Conservation (phyloP, 2,888 invertebrate genomes). For the Agrypnus murinus region DNA sequence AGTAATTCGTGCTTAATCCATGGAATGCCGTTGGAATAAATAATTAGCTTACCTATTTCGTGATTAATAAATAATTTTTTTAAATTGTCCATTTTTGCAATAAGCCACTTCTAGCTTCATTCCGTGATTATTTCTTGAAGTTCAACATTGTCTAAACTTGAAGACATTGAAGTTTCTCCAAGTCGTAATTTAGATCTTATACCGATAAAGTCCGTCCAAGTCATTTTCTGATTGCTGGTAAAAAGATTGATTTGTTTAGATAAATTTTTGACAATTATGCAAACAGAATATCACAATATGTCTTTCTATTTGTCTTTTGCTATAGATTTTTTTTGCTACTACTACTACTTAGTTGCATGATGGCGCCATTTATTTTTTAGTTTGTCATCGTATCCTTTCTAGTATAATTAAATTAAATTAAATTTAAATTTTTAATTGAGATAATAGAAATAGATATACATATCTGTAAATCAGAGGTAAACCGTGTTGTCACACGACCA, state of each 20-base stretch:
- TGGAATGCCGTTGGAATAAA: conserved; percentile 21
- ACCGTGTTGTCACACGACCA: too few species aligned
- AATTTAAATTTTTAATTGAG: too few species aligned
- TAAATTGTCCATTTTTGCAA: too few species aligned
- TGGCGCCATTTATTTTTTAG: too few species aligned
- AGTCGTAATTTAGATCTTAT: conserved; percentile 24
- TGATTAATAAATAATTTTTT: too few species aligned
- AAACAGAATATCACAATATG: conserved; percentile 19
- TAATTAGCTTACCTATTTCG: too few species aligned
- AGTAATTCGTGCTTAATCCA: conserved; percentile 8
- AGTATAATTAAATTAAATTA: too few species aligned
- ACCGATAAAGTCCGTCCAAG: conserved; percentile 20
- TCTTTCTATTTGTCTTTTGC: conserved; percentile 6
- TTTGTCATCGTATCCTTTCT: too few species aligned
- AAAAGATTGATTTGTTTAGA: conserved; percentile 32
- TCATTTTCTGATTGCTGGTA: conserved; percentile 9
- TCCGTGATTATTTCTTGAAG: neutral
- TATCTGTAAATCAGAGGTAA: too few species aligned
- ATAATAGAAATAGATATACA: too few species aligned
- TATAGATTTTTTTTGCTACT: neutral
- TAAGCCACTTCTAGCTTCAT: too few species aligned
- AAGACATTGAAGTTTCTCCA: neutral
- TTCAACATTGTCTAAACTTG: neutral
- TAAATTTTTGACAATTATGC: conserved; percentile 29
- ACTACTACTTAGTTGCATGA: too few species aligned